Evolutionary conservation across 2,888 invertebrate species (phyloP), one percentile per base, ranked within the genome.

Genomic region (Cephus rjabovi): DNA sequence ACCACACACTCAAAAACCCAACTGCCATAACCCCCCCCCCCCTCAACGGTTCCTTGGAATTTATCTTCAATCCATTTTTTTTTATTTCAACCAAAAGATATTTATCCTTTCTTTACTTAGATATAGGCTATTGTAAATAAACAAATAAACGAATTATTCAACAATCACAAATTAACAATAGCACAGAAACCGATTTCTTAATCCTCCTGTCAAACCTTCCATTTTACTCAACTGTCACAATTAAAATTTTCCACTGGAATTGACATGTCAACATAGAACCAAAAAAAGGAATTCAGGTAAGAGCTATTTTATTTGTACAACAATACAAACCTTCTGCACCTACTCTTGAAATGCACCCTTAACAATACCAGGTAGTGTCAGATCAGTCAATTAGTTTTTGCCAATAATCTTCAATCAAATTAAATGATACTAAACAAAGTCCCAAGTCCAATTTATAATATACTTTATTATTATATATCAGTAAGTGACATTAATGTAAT

Each of bases 401-500:
- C 6, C 6, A 40, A 40, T 9, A 15, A 23, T 23, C 56, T 23
- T 9, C 6, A 23, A 40, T 40, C 1, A 40, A 56, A 1, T 2
- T 23, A 23, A 56, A 23, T 56, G 23, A 56, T 56, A 56, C 15
- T 23, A 23, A 40, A 40, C 0, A 40, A 4, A 15, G 23, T 56
- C 15, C 40, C 56, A 56, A 9, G 56, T 56, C 56, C 56, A 71
- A 71, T 71, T 71, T 9, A 33, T 71, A 31, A 71, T 71, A 71
- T 71, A 33, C 3, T 86, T 88, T 87, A 86, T 87, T 87, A 82
- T 85, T 76, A 33, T 81, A 81, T 56, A 56, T 56, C 23, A 56
- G 9, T 75, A 85, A 84, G 83, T 87, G 85, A 85, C 83, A 84
- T 78, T 84, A 84, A 84, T 86, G 1, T 82, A 82, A 81, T 81